Evolutionary conservation across 2,888 invertebrate genomes (phyloP), one percentile per base, ranked within the genome.

Genomic region (Polymixis lichenea): DNA sequence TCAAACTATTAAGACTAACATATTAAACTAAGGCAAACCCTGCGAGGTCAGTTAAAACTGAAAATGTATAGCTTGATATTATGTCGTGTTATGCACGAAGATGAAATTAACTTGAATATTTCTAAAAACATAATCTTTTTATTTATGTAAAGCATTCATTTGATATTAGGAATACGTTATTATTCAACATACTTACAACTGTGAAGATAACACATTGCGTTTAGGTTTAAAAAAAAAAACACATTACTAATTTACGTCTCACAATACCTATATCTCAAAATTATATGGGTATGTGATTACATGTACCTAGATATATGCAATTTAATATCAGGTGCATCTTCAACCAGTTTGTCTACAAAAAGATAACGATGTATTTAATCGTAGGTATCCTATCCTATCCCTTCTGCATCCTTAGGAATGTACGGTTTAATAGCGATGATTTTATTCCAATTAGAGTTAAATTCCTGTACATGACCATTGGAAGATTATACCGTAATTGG

Each of bases 321-420:
- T 73, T 69, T 53, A 61, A 19, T 61, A 15, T n/a, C 55, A 75
- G 67, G 28, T 82, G 56, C 43, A 46, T 68, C 28, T 28, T 46
- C 7, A 75, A 83, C 80, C 38, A 68, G 82, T 84, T 80, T 32
- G 1, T 25, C 25, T 58, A 11, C 32, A 64, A 55, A 25, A 55
- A 65, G 25, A 46, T 7, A 73, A 64, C 7, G 25, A 58, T 58
- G 32, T 32, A 58, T 58, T 69, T 69, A 28, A 77, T 51, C 49
- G 11, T 7, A 22, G 22, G 22, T 60, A 60, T 67, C 46, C 17
- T 60, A 60, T 67, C 46, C 17, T 77, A 58, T 62, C 7, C 22
- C 7, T 58, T 38, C 32, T 58, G 43, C 11, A 43, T 60, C 28
- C 38, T 65, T 17, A 25, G 58, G 58, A 65, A 77, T 77, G 58